Evolutionary conservation across 1,140 invertebrate species (phyloP).

Genomic region (Neodiprion pinetum): DNA sequence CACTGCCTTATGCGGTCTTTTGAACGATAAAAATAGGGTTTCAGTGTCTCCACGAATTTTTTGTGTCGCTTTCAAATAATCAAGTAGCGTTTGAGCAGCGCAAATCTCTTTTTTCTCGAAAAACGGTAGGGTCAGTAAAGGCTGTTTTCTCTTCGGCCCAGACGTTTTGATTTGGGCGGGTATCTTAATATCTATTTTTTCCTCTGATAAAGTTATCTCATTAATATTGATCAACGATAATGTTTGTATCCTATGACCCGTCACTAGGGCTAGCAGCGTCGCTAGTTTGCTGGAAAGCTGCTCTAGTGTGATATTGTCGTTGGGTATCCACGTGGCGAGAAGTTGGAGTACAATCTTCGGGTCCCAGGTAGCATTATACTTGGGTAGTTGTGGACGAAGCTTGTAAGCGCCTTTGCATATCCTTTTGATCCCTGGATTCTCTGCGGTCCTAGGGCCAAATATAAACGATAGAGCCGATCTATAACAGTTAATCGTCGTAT

Average conservation of each 20-base stretch:
- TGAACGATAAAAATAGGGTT: slow-evolving; percentile 23
- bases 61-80: slow-evolving; percentile 14
- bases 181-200: slow-evolving; percentile 19
- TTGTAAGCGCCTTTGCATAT: slow-evolving; percentile 33
- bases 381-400: slow-evolving; percentile 30
- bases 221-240: slow-evolving; percentile 22
- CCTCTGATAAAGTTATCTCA: background rate
- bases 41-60: background rate
- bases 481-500: background rate
- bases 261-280: slow-evolving; percentile 28
- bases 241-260: slow-evolving; percentile 29
- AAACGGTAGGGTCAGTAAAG: slow-evolving; percentile 15
- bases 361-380: slow-evolving; percentile 34
- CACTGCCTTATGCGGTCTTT: slow-evolving; percentile 23
- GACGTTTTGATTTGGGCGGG: slow-evolving; percentile 19
- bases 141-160: slow-evolving; percentile 3
- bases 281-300: slow-evolving; percentile 30
- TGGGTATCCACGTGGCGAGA: slow-evolving; percentile 7
- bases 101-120: slow-evolving; percentile 13
- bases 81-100: slow-evolving; percentile 3
- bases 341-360: slow-evolving; percentile 32
- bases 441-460: slow-evolving; percentile 9
- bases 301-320: slow-evolving; percentile 25
- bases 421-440: slow-evolving; percentile 26
- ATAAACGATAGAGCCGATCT: slow-evolving; percentile 30